These are phyloP conservation scores for Tethya wilhelma DNA, from an alignment of 37 sponge, comb jelly and placozoan genomes.

Conservation along the genomic window DNA sequence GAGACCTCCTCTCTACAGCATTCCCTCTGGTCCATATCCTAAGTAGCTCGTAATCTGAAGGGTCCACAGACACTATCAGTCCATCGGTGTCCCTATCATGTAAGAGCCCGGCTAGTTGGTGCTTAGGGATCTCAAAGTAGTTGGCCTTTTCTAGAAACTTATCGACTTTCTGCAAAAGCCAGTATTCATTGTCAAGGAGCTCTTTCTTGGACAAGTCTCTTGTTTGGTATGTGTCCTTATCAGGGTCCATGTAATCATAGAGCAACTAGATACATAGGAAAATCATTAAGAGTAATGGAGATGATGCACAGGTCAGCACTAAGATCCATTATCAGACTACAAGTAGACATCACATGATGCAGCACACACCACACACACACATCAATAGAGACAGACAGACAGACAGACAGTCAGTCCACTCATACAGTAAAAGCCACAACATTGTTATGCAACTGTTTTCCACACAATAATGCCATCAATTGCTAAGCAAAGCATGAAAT, in stretches of 20 bases:
- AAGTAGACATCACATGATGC: background rate
- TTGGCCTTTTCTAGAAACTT: constrained; percentile 76
- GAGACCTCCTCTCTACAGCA: background rate
- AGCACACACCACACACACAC: background rate
- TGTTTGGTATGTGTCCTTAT: constrained; percentile 85
- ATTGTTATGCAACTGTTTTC: no score
- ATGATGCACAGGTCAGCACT: background rate
- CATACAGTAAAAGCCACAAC: background rate
- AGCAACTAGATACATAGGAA: constrained; percentile 28
- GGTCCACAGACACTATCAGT: constrained; percentile 68
- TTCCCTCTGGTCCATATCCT: constrained; percentile 77
- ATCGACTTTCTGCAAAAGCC: constrained; percentile 72
- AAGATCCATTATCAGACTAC: background rate
- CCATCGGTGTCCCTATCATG: constrained; percentile 66
- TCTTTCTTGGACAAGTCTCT: constrained; percentile 63
- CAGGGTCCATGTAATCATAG: constrained; percentile 91
- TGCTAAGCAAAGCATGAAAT: no score
- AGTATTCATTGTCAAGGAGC: constrained; percentile 76
- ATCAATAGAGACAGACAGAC: background rate
- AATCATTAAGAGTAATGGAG: background rate
- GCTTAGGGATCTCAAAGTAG: constrained; percentile 66
- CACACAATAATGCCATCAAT: no score
- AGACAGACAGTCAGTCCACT: background rate
- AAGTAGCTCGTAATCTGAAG: constrained; percentile 57
- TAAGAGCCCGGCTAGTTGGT: constrained; percentile 36